Evolutionary conservation across 2,888 invertebrate species (phyloP).

Genomic region (Drosophila peninsularis): DNA sequence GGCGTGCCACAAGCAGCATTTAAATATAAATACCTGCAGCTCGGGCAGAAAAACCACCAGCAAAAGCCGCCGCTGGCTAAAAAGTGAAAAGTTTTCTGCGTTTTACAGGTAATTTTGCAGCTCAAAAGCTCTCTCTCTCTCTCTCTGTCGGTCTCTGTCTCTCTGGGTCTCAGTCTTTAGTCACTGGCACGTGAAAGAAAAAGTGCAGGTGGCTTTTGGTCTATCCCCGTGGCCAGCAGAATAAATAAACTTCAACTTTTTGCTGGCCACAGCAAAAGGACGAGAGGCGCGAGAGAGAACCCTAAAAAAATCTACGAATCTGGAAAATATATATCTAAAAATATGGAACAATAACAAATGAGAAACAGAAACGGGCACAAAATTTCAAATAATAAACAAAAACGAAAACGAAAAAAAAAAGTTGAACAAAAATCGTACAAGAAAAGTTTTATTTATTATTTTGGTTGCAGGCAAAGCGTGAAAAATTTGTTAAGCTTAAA

Average conservation of each 20-base stretch:
- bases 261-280: constrained; percentile 52
- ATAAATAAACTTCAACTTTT: constrained; percentile 77
- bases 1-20: constrained; percentile 75
- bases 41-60: constrained; percentile 51
- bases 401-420: constrained; percentile 7
- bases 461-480: constrained; percentile 53
- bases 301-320: constrained; percentile 23
- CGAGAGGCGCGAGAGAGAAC: not conserved
- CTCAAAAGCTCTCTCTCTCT: constrained; percentile 3
- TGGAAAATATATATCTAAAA: constrained; percentile 66
- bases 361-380: constrained; percentile 56
- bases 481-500: constrained; percentile 72
- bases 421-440: constrained; percentile 4
- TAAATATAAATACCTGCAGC: constrained; percentile 78
- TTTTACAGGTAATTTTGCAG: constrained; percentile 60
- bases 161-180: constrained; percentile 23
- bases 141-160: constrained; percentile 10
- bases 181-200: constrained; percentile 69
- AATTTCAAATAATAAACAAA: constrained; percentile 28
- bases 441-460: constrained; percentile 60
- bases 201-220: constrained; percentile 72
- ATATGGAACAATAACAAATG: constrained; percentile 73
- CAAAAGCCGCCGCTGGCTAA: constrained; percentile 52
- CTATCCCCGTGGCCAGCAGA: constrained; percentile 47
- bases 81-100: constrained; percentile 67